Percentiles rank a stretch among this genome's conserved stretches.
These are phyloP conservation scores for Tetrapedia diversipes DNA, from an alignment of 2,888 invertebrate genomes.

Conservation along the genomic window DNA sequence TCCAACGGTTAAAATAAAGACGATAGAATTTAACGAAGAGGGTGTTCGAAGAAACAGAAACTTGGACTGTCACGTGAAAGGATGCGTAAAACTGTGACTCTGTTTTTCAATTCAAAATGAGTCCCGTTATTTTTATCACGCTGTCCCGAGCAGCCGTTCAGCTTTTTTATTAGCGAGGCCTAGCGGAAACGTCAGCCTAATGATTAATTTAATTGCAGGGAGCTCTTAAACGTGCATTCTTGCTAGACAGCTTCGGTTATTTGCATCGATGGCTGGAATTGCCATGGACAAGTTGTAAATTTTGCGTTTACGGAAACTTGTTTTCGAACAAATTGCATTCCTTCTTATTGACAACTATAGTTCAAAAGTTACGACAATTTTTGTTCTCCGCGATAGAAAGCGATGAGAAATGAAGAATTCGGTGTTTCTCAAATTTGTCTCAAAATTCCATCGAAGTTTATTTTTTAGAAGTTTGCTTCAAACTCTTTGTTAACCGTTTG, in stretches of 20 bases:
- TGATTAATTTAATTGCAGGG: slow-evolving; percentile 22
- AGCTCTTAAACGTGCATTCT: neutral
- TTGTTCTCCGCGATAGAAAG: too few species aligned
- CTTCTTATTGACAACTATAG: too few species aligned
- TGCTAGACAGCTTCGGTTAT: neutral
- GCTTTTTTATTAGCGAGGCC: neutral
- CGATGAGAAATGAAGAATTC: too few species aligned
- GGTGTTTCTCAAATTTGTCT: too few species aligned
- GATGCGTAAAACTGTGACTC: neutral
- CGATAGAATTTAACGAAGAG: too few species aligned
- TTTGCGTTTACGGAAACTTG: neutral
- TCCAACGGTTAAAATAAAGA: too few species aligned
- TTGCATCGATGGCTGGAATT: neutral
- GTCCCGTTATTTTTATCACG: slow-evolving; percentile 11
- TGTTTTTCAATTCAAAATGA: neutral
- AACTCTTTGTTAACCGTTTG: too few species aligned
- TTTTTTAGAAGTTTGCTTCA: too few species aligned
- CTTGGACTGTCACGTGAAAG: neutral
- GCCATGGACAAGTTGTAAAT: neutral
- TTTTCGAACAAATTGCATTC: too few species aligned
- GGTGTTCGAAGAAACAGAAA: too few species aligned
- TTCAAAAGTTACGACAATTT: too few species aligned
- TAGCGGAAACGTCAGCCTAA: slow-evolving; percentile 1
- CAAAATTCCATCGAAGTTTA: too few species aligned
- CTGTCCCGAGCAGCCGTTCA: neutral